Conservation (phyloP, 2,888 invertebrate genomes). For the Drosophila conformis region DNA sequence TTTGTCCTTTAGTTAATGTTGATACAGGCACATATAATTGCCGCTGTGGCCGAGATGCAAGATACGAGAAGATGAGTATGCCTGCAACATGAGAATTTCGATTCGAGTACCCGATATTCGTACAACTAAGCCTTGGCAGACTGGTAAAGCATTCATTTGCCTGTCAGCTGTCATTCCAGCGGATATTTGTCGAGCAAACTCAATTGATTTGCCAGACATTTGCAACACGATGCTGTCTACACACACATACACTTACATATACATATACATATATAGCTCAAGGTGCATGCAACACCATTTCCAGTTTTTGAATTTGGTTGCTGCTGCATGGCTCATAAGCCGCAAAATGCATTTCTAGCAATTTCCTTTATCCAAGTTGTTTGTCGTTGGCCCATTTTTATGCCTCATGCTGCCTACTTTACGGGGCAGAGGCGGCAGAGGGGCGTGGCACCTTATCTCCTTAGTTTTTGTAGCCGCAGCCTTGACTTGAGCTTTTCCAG, state of each 20-base stretch:
- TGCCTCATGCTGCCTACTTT: slow-evolving; percentile 61
- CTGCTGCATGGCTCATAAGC: slow-evolving; percentile 68
- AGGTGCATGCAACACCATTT: slow-evolving; percentile 31
- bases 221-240: slow-evolving; percentile 18
- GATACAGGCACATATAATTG: slow-evolving; percentile 61
- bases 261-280: slow-evolving; percentile 26
- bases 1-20: slow-evolving; percentile 42
- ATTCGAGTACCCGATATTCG: slow-evolving; percentile 16
- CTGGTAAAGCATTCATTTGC: slow-evolving; percentile 46
- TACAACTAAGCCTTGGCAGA: slow-evolving; percentile 24
- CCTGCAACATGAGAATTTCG: not conserved
- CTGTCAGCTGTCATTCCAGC: slow-evolving; percentile 65
- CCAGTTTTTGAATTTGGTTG: slow-evolving; percentile 16
- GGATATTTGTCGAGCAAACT: slow-evolving; percentile 75
- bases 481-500: slow-evolving; percentile 64
- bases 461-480: slow-evolving; percentile 63
- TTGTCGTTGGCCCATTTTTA: slow-evolving; percentile 66
- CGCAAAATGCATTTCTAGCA: slow-evolving; percentile 74
- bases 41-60: slow-evolving; percentile 2
- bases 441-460: slow-evolving; percentile 55
- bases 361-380: slow-evolving; percentile 68
- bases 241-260: not conserved
- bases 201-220: slow-evolving; percentile 70
- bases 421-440: slow-evolving; percentile 29
- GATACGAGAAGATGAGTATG: not conserved